phyloP scores from a whole-genome alignment of 1,140 invertebrate genomes.

The Euwallacea similis region DNA sequence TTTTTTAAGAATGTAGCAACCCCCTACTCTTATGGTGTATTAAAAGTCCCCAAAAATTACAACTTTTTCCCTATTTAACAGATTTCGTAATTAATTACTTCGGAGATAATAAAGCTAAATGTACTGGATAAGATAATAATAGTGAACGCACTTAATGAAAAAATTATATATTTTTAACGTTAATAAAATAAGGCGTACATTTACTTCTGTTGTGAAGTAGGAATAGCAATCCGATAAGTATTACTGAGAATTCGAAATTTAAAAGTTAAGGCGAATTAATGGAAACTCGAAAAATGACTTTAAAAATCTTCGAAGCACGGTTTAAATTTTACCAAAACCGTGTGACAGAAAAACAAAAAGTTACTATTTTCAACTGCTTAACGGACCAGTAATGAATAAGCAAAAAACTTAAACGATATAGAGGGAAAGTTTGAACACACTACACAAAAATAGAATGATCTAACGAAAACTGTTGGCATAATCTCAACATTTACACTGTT shows the following conservation, averaged over 20 bases:
- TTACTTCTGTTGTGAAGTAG: too few relatives aligned
- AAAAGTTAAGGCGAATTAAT: background rate
- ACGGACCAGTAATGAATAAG: background rate
- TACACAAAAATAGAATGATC: conserved; percentile 14
- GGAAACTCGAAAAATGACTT: background rate
- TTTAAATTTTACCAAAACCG: background rate
- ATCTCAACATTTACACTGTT: conserved; percentile 18
- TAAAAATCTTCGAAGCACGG: background rate
- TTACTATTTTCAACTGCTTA: background rate
- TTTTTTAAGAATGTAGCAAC: too few relatives aligned
- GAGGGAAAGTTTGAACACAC: background rate
- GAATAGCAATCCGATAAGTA: background rate
- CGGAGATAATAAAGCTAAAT: too few relatives aligned
- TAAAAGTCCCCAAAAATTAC: too few relatives aligned
- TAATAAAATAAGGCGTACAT: too few relatives aligned
- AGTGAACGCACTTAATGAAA: too few relatives aligned
- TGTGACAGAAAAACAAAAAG: background rate
- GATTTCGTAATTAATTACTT: too few relatives aligned
- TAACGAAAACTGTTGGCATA: conserved; percentile 17
- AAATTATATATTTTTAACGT: too few relatives aligned
- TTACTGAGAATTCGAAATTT: background rate
- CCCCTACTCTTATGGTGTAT: too few relatives aligned
- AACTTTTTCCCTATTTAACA: too few relatives aligned
- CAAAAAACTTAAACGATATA: background rate
- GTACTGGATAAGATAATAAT: too few relatives aligned